Conservation (phyloP, 2,797 vertebrate genomes). For the Fratercula arctica region DNA sequence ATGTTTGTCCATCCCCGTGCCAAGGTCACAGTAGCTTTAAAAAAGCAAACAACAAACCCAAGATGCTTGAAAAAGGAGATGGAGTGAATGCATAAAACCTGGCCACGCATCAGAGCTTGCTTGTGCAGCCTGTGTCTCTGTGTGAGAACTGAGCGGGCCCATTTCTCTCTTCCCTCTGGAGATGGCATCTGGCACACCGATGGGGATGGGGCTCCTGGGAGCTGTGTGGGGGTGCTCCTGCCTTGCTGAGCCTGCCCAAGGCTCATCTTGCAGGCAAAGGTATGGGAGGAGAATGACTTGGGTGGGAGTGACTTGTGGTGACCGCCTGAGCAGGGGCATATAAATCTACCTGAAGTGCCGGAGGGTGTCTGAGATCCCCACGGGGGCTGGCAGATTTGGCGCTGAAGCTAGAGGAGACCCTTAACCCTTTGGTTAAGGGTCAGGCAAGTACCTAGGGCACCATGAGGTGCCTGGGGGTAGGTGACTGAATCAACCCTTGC, state of each 20-base stretch:
- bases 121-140: background rate
- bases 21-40: background rate
- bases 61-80: background rate
- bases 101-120: background rate
- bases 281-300: background rate
- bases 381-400: background rate
- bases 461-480: background rate
- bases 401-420: background rate
- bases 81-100: background rate
- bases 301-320: background rate
- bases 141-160: rapidly evolving
- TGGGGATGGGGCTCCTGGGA: background rate
- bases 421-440: background rate
- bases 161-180: background rate
- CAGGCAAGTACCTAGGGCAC: background rate
- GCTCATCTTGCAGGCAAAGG: background rate
- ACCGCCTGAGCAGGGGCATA: rapidly evolving
- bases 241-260: background rate
- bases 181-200: rapidly evolving
- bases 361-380: background rate
- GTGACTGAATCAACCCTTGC: background rate
- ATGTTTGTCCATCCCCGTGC: background rate
- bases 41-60: background rate
- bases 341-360: background rate
- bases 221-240: background rate